Evolutionary conservation across 2,888 invertebrate genomes (phyloP).

Genomic region (Dolomedes plantarius): DNA sequence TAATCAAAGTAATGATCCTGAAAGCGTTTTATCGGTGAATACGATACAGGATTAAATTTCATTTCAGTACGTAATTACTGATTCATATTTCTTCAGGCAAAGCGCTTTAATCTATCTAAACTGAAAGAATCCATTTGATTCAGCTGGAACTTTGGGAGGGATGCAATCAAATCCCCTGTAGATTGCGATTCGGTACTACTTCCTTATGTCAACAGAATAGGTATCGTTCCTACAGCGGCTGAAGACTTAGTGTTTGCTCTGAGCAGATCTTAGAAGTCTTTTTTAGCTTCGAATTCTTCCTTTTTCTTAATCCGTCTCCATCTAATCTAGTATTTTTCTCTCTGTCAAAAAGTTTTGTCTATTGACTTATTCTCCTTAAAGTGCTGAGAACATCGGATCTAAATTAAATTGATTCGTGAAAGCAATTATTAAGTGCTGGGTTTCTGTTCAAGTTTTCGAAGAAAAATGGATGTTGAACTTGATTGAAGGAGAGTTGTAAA

Average conservation of each 20-base stretch:
- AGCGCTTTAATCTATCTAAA: no score
- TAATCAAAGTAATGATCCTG: no score
- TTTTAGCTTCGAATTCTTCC: neutral
- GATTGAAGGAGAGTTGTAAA: no score
- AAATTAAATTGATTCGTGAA: constrained; percentile 38
- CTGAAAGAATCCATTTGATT: constrained; percentile 17
- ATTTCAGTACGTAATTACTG: no score
- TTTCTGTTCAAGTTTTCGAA: neutral
- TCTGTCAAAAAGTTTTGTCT: constrained; percentile 5
- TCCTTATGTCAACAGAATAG: constrained; percentile 38
- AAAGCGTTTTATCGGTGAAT: no score
- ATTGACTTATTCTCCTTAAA: constrained; percentile 4
- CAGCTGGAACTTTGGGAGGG: neutral
- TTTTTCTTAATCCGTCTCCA: neutral
- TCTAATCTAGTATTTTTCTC: neutral
- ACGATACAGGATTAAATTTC: no score
- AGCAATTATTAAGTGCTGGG: constrained; percentile 43
- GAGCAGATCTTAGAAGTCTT: neutral
- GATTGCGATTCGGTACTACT: constrained; percentile 12
- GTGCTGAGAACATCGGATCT: constrained; percentile 6
- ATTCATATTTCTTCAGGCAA: no score
- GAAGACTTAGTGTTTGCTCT: constrained; percentile 15
- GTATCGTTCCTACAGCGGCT: constrained; percentile 28
- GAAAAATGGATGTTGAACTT: no score
- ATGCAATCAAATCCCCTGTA: constrained; percentile 29